Percentiles rank a stretch among this genome's conserved stretches.
Evolutionary conservation across 2,888 invertebrate species (phyloP).

Genomic region (Eupithecia vulgata): DNA sequence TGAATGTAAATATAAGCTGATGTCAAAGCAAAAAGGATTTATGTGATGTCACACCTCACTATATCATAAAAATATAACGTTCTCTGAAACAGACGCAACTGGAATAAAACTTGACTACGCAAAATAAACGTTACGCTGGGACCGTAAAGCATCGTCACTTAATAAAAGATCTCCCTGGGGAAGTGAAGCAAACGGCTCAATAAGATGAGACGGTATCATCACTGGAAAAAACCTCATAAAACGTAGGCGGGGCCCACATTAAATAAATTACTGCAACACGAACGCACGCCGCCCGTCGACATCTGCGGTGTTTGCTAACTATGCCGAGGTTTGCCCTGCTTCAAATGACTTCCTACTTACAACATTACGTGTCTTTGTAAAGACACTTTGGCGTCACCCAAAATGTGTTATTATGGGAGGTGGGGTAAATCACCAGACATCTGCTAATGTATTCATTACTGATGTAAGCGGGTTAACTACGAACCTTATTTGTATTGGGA

Average conservation of each 20-base stretch:
- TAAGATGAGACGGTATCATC: constrained; percentile 77
- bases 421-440: not conserved
- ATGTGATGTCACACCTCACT: constrained; percentile 36
- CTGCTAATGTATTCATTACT: too few relatives aligned
- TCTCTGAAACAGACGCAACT: constrained; percentile 50
- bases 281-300: constrained; percentile 61
- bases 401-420: constrained; percentile 24
- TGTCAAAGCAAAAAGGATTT: constrained; percentile 34
- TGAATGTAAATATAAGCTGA: constrained; percentile 17
- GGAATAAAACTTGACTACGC: constrained; percentile 48
- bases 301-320: constrained; percentile 64
- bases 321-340: constrained; percentile 42
- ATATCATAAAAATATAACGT: constrained; percentile 46
- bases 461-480: too few relatives aligned
- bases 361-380: constrained; percentile 36
- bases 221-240: constrained; percentile 76
- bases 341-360: constrained; percentile 38
- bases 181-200: constrained; percentile 76
- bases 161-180: constrained; percentile 75
- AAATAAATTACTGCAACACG: constrained; percentile 75
- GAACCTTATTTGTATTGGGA: too few relatives aligned
- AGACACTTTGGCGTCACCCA: constrained; percentile 24
- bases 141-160: constrained; percentile 73
- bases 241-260: constrained; percentile 70
- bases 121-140: constrained; percentile 57